phyloP scores from a whole-genome alignment of 2,113 vertebrate species.

The Ranitomeya imitator region DNA sequence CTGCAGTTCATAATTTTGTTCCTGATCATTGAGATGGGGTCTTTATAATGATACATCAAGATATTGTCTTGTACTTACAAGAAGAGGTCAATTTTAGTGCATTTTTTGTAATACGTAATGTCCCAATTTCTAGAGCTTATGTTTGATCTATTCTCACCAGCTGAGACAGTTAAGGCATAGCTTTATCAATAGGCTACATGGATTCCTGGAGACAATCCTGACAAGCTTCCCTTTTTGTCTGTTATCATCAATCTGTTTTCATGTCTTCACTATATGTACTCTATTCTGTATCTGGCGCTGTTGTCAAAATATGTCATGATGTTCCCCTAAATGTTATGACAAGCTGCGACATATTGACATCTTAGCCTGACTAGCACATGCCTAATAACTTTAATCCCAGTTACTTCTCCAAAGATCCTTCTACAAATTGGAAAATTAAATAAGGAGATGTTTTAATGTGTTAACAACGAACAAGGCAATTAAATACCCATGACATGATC shows the following conservation, averaged over 20 bases:
- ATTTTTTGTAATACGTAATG: background rate
- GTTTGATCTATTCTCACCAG: background rate
- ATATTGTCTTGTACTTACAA: background rate
- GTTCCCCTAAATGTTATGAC: slow-evolving; percentile 24
- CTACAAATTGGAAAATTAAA: slow-evolving; percentile 52
- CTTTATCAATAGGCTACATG: slow-evolving; percentile 15
- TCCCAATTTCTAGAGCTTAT: background rate
- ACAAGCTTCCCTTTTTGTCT: slow-evolving; percentile 13
- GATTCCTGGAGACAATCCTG: slow-evolving; percentile 18
- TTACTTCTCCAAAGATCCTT: slow-evolving; percentile 40
- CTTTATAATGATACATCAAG: background rate
- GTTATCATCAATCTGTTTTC: slow-evolving; percentile 21
- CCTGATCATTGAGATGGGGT: background rate
- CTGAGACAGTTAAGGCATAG: background rate
- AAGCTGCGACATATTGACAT: slow-evolving; percentile 50
- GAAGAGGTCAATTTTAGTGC: background rate
- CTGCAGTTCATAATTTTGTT: too few species aligned
- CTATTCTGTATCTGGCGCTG: slow-evolving; percentile 22
- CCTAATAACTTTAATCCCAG: slow-evolving; percentile 39
- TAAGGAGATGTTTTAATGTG: slow-evolving; percentile 29
- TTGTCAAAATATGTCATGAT: slow-evolving; percentile 37
- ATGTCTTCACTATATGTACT: slow-evolving; percentile 43
- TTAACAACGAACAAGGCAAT: slow-evolving; percentile 22
- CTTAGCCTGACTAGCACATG: slow-evolving; percentile 1
- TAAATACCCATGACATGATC: slow-evolving; percentile 37